Base-by-base conservation (phyloP, 2,797 vertebrate species). In the Pangasius macronema region DNA sequence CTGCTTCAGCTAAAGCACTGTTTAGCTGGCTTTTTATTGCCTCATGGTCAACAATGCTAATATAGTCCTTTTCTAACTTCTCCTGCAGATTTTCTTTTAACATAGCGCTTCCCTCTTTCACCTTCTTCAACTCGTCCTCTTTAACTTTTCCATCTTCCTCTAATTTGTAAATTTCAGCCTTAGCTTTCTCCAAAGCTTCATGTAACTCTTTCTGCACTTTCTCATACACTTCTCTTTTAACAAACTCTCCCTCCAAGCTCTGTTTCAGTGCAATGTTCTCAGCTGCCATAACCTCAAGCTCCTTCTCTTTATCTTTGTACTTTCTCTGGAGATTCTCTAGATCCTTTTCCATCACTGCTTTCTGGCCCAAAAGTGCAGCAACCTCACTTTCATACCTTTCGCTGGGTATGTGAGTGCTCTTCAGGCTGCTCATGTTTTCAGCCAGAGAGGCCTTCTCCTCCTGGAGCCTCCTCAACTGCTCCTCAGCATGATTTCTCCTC, bases 71-170 rank as follows among this genome's bases (percentile, higher is more conserved):
- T 72, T 93, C 92, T 73, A 95, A 91, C 80, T 95, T 96, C 53
- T 82, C 91, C 91, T 95, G 86, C 20, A 97, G 86, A 22, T 94
- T 94, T 2, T 96, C 93, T 87, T 95, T 96, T 90, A 98, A 93
- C 89, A 89, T 92, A 14, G 93, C 94, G 0, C 96, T 97, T 94
- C 96, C 96, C 53, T 97, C 96, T 79, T 93, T 97, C 51, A 95
- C 92, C 85, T 94, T 96, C 90, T 93, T 76, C 84, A 97, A 86
- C 88, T 97, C 96, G 14, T 94, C 93, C 33, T 92, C 95, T 88
- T 93, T 89, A 87, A 94, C 95, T 67, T 94, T 94, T 46, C 86
- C 92, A 89, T 90, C 95, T 90, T 79, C 95, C 90, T 95, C 96
- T 90, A 96, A 89, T 30, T 95, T 95, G 10, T 92, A 90, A 39